phyloP scores from a whole-genome alignment of 2,797 vertebrate genomes.

The Garrulus glandarius region DNA sequence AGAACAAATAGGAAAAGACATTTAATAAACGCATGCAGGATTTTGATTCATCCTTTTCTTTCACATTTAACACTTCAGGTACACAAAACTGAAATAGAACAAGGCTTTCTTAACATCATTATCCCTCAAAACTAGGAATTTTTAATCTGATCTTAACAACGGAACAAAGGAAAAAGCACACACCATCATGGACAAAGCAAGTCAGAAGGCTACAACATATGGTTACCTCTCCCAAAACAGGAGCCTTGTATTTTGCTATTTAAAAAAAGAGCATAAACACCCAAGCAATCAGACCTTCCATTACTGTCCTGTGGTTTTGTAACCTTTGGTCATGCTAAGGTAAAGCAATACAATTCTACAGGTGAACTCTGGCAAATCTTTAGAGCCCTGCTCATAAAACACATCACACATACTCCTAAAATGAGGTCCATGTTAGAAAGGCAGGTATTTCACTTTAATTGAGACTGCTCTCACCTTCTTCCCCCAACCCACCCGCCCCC shows the following conservation, averaged over 20 bases:
- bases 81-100: not conserved
- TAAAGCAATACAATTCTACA: not conserved
- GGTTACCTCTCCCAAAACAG: not conserved
- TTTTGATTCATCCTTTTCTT: not conserved
- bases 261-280: not conserved
- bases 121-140: not conserved
- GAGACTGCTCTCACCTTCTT: not conserved
- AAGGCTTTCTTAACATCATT: not conserved
- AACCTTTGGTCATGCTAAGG: not conserved
- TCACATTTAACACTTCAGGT: not conserved
- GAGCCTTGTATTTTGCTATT: not conserved
- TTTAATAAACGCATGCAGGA: not conserved
- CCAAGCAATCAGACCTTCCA: not conserved
- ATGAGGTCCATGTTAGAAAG: not conserved
- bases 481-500: rapidly evolving
- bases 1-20: not conserved
- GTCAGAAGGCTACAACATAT: not conserved
- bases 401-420: not conserved
- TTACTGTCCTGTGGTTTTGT: not conserved
- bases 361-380: not conserved
- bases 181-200: not conserved
- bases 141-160: not conserved
- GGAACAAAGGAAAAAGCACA: not conserved
- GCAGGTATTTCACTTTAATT: not conserved
- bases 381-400: not conserved